Percentiles rank a stretch among this genome's conserved stretches.
Conservation (phyloP, 2,888 invertebrate genomes). For the Drosophila rubida region DNA sequence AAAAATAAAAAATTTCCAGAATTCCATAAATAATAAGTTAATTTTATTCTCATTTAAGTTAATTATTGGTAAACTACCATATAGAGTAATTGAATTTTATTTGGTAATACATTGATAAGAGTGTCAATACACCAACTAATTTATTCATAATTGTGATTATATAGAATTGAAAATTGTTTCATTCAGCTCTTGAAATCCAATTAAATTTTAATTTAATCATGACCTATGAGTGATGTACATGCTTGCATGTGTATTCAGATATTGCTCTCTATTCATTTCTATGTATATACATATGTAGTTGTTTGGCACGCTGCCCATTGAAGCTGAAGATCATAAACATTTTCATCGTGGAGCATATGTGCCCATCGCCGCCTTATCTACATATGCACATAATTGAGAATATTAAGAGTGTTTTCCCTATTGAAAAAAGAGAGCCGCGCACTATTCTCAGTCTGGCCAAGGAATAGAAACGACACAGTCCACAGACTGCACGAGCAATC, state of each 20-base stretch:
- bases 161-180: neutral
- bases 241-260: neutral
- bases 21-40: no score
- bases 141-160: neutral
- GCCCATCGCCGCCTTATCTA: constrained; percentile 2
- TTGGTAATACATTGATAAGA: no score
- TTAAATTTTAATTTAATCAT: neutral
- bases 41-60: no score
- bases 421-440: constrained; percentile 21
- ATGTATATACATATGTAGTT: constrained; percentile 5
- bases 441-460: constrained; percentile 52
- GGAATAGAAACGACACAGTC: constrained; percentile 53
- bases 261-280: neutral
- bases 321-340: constrained; percentile 45
- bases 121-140: neutral
- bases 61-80: no score
- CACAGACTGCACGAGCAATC: constrained; percentile 29
- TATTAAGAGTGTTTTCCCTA: constrained; percentile 48
- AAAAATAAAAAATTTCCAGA: neutral
- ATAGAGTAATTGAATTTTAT: no score
- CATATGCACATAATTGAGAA: constrained; percentile 46
- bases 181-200: neutral
- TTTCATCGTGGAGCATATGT: constrained; percentile 33
- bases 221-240: neutral
- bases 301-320: constrained; percentile 62